Percentiles rank a stretch among this genome's conserved stretches.
Conservation (phyloP, 2,797 vertebrate species). For the Lagorchestes hirsutus region DNA sequence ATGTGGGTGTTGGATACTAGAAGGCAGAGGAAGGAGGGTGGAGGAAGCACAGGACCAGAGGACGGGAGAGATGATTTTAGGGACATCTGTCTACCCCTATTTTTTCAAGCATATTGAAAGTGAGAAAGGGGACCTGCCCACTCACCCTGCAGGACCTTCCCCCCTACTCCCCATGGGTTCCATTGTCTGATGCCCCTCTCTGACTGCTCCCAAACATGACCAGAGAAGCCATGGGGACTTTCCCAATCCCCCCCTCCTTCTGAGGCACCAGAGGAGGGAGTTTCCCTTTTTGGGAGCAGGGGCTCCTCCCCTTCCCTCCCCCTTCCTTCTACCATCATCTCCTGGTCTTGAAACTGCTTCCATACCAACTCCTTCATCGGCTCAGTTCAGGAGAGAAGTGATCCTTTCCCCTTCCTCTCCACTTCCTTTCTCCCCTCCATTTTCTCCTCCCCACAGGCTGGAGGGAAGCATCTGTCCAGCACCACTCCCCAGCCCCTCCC, state of each 20-base stretch:
- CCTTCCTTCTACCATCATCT: neutral
- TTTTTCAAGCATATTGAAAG: neutral
- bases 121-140: neutral
- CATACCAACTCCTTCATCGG: neutral
- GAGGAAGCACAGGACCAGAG: neutral
- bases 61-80: constrained; percentile 15
- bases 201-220: neutral
- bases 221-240: neutral
- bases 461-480: neutral
- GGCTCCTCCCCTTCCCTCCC: neutral
- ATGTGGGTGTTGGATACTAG: neutral
- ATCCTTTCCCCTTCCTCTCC: neutral
- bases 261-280: neutral
- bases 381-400: neutral
- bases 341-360: neutral
- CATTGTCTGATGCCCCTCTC: neutral
- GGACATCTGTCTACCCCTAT: neutral
- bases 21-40: too few relatives aligned
- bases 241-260: neutral
- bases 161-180: neutral
- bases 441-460: neutral
- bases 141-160: neutral
- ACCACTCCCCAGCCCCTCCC: neutral
- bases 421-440: neutral
- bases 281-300: neutral